These are phyloP conservation scores for Latheticus oryzae DNA, from an alignment of 2,888 invertebrate species.

Conservation along the genomic window DNA sequence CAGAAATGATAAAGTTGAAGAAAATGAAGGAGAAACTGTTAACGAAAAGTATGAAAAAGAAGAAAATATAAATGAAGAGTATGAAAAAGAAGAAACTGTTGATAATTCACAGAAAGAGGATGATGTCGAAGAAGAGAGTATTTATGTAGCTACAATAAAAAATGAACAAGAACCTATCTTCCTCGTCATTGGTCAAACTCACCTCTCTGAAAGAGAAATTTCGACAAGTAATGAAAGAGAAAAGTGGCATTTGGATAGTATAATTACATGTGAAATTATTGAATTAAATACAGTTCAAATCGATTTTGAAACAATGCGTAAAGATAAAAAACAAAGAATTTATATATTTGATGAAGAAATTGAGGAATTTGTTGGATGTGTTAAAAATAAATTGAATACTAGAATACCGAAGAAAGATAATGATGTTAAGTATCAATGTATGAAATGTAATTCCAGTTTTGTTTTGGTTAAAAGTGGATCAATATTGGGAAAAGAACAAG, in stretches of 20 bases:
- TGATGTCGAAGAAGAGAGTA: slow-evolving; percentile 59
- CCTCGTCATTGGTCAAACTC: slow-evolving; percentile 60
- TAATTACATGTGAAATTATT: slow-evolving; percentile 67
- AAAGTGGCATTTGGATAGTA: slow-evolving; percentile 68
- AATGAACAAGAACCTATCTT: slow-evolving; percentile 61
- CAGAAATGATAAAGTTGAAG: not conserved
- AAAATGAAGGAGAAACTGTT: not conserved
- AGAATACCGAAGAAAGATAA: slow-evolving; percentile 64
- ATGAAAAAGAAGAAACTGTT: slow-evolving; percentile 32
- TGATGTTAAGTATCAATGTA: slow-evolving; percentile 68
- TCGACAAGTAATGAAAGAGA: slow-evolving; percentile 57
- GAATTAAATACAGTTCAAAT: slow-evolving; percentile 66
- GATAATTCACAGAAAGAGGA: slow-evolving; percentile 54
- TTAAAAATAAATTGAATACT: slow-evolving; percentile 54
- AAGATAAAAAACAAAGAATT: slow-evolving; percentile 69
- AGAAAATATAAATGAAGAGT: slow-evolving; percentile 20
- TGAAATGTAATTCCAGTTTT: slow-evolving; percentile 74
- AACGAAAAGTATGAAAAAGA: not conserved
- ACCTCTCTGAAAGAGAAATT: slow-evolving; percentile 61
- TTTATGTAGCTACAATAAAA: slow-evolving; percentile 60
- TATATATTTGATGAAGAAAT: slow-evolving; percentile 71
- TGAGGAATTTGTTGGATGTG: slow-evolving; percentile 59
- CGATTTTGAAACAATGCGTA: slow-evolving; percentile 73
- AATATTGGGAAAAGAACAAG: slow-evolving; percentile 44
- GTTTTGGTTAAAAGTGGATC: slow-evolving; percentile 64